A percentile compares a stretch with the other conserved stretches of the same genome.
Evolutionary conservation across 2,113 vertebrate genomes (phyloP).

Genomic region (Edolisoma coerulescens): DNA sequence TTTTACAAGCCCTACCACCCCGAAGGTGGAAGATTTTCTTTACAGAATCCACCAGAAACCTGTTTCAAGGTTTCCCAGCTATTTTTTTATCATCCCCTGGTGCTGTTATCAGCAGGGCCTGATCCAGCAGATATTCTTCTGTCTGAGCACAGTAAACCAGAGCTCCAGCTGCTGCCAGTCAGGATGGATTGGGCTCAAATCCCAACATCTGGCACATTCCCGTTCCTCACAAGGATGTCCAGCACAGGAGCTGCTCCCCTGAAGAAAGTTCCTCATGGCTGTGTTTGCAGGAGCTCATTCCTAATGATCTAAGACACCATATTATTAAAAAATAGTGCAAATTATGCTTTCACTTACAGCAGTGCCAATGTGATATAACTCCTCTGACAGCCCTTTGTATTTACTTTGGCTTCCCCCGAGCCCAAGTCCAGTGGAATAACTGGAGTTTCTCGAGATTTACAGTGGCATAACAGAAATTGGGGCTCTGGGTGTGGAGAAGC

Average conservation of each 20-base stretch:
- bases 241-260: background rate
- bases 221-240: background rate
- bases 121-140: background rate
- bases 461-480: background rate
- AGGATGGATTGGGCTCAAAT: background rate
- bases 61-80: background rate
- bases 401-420: conserved; percentile 31
- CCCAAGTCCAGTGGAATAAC: background rate
- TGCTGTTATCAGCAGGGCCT: background rate
- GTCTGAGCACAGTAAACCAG: background rate
- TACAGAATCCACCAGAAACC: background rate
- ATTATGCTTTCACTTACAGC: conserved; percentile 21
- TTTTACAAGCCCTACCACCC: background rate
- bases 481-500: background rate
- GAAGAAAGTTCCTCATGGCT: background rate
- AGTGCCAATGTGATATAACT: background rate
- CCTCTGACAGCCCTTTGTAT: conserved; percentile 31
- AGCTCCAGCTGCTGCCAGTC: background rate
- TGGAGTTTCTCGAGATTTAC: conserved; percentile 30
- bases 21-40: background rate
- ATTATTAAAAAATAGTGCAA: conserved; percentile 43
- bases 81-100: background rate
- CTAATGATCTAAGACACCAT: conserved; percentile 21
- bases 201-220: background rate
- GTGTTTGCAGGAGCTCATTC: background rate